Base-by-base conservation (phyloP, 2,113 vertebrate species). In the Pelecanoides urinatrix region DNA sequence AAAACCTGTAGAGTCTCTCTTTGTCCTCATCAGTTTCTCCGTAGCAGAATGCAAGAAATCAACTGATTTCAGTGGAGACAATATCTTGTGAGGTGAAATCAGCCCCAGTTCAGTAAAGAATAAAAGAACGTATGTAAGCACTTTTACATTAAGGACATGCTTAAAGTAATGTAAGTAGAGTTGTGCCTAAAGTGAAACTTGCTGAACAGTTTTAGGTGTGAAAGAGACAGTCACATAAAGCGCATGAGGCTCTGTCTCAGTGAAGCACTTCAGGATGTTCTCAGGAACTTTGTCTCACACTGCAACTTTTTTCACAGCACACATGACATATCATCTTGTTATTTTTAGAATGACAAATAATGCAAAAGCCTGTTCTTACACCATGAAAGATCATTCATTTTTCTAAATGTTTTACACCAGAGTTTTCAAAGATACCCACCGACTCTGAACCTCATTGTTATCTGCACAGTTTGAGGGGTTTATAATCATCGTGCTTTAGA, bases 281-380 rank as follows among this genome's bases (percentile, higher is more conserved):
- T 47, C 36, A 45, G 66, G 76, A 63, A 22, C 38, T n/a, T 32
- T 26, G 23, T 90, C 77, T 95, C 76, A 40, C 58, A 16, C 34
- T 1, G 44, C 53, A 91, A 61, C 82, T 70, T 77, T 71, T 74
- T 58, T 76, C 80, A 36, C 50, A 18, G 42, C 83, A 59, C 91
- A 66, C 3, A 2, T 85, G 92, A 82, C 45, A 9, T n/a, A 29
- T 9, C 38, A 44, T 34, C 40, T 61, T 36, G 26, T 50, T 92
- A 76, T 83, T 96, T 94, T 91, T 74, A 93, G 95, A 92, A 86
- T 80, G 66, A 86, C 36, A 82, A 71, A 36, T 63, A 79, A 71
- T 61, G 50, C 78, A 66, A 78, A 87, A 92, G 70, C n/a, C 45
- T 86, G 53, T 52, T 93, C 93, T 92, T 78, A 44, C 62, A 79